Conservation (phyloP, 2,797 vertebrate species). For the Ptychadena robeensis region DNA sequence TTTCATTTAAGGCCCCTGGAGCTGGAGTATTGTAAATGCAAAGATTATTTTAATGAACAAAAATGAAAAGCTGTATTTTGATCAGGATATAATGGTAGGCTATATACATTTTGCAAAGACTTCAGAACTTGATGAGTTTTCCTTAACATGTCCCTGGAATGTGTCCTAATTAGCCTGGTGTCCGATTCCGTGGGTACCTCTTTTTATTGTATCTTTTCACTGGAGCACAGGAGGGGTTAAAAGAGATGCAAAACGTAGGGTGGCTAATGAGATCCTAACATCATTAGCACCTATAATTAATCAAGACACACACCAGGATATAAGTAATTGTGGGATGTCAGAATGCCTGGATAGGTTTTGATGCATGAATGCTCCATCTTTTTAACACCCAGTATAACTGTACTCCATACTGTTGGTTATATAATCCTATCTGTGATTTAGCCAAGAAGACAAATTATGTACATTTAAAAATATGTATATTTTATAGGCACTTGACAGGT, state of each 20-base stretch:
- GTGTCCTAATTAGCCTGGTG: not conserved
- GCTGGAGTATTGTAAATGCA: not conserved
- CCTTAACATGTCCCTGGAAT: not conserved
- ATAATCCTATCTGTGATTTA: slow-evolving; percentile 3
- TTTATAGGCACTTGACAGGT: slow-evolving; percentile 21
- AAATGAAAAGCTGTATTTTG: not conserved
- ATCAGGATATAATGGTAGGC: not conserved
- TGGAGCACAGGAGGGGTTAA: slow-evolving; percentile 37
- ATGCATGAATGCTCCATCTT: slow-evolving; percentile 48
- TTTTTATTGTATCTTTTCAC: slow-evolving; percentile 5
- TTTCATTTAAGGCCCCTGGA: not conserved
- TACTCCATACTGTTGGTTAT: slow-evolving; percentile 33
- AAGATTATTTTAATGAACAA: not conserved
- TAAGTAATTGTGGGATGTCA: slow-evolving; percentile 59
- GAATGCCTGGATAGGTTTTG: slow-evolving; percentile 51
- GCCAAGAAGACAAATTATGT: slow-evolving; percentile 31
- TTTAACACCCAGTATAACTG: slow-evolving; percentile 31
- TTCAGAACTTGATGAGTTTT: not conserved
- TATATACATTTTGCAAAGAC: not conserved
- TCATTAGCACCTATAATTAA: slow-evolving; percentile 60
- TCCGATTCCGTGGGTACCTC: slow-evolving; percentile 20
- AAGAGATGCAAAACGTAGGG: slow-evolving; percentile 31
- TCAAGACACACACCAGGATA: slow-evolving; percentile 58
- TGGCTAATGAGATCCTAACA: slow-evolving; percentile 54
- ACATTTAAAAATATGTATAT: slow-evolving; percentile 21